These are phyloP conservation scores for Bradynema listronoti DNA, from an alignment of 1,140 invertebrate genomes.

Conservation along the genomic window DNA sequence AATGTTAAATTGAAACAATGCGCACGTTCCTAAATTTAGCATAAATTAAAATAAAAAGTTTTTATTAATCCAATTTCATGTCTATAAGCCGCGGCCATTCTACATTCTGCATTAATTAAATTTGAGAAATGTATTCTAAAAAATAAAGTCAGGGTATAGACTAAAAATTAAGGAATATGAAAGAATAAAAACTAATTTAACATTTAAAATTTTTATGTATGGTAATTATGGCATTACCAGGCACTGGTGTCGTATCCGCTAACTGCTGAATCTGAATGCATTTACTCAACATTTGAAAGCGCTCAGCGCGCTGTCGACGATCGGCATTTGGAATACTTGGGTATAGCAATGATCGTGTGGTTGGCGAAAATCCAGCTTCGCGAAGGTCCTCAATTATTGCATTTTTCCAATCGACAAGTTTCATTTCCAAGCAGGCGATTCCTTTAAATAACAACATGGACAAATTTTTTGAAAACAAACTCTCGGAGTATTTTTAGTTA, in stretches of 20 bases:
- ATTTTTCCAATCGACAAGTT: conserved; percentile 23
- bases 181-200: not conserved
- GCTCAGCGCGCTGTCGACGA: not conserved
- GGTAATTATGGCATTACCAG: conserved; percentile 12
- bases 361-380: conserved; percentile 17
- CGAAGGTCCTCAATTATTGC: conserved; percentile 9
- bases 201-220: not conserved
- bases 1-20: conserved; percentile 39
- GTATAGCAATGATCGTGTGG: conserved; percentile 18
- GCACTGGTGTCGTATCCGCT: not conserved
- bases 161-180: no score
- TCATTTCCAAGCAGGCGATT: conserved; percentile 38
- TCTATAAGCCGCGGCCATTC: no score
- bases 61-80: no score
- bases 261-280: conserved; percentile 1
- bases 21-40: conserved; percentile 14
- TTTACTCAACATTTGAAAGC: conserved; percentile 16
- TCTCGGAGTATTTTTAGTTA: conserved; percentile 8
- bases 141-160: no score
- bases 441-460: conserved; percentile 4
- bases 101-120: no score
- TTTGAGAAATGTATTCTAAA: no score
- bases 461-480: conserved; percentile 3
- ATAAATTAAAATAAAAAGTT: no score
- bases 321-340: conserved; percentile 11